phyloP scores from a whole-genome alignment of 2,888 invertebrate species.

The Hesperia comma region DNA sequence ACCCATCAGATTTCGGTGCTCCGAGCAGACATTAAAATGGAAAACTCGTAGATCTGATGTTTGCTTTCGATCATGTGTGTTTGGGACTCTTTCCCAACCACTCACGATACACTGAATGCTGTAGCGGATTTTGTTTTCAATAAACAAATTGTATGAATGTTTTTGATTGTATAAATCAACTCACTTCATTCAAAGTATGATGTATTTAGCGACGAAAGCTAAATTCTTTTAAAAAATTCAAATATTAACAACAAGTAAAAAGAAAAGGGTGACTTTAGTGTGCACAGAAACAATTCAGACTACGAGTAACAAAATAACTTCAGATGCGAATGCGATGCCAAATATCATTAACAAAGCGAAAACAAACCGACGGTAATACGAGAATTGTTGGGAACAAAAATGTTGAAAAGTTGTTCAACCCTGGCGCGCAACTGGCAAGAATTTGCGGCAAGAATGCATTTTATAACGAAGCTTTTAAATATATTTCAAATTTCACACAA shows the following conservation, averaged over 20 bases:
- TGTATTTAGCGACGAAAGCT: conserved; percentile 12
- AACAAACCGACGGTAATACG: conserved; percentile 57
- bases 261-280: conserved; percentile 39
- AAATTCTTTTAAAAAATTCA: conserved; percentile 42
- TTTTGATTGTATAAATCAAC: not conserved
- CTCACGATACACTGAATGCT: too few relatives aligned
- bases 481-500: conserved; percentile 47
- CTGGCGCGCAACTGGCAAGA: conserved; percentile 51
- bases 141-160: too few relatives aligned
- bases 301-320: conserved; percentile 66
- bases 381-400: conserved; percentile 63
- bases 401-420: conserved; percentile 52
- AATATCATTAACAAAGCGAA: conserved; percentile 68
- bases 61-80: too few relatives aligned
- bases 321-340: conserved; percentile 58
- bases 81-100: too few relatives aligned
- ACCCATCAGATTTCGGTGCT: too few relatives aligned
- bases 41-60: too few relatives aligned
- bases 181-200: not conserved
- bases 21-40: too few relatives aligned
- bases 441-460: conserved; percentile 59
- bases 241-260: conserved; percentile 39
- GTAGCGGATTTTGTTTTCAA: too few relatives aligned
- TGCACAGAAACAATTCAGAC: conserved; percentile 64
- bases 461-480: conserved; percentile 52